These are phyloP conservation scores for Chloropsis cyanopogon DNA, from an alignment of 2,113 vertebrate genomes.

Conservation along the genomic window DNA sequence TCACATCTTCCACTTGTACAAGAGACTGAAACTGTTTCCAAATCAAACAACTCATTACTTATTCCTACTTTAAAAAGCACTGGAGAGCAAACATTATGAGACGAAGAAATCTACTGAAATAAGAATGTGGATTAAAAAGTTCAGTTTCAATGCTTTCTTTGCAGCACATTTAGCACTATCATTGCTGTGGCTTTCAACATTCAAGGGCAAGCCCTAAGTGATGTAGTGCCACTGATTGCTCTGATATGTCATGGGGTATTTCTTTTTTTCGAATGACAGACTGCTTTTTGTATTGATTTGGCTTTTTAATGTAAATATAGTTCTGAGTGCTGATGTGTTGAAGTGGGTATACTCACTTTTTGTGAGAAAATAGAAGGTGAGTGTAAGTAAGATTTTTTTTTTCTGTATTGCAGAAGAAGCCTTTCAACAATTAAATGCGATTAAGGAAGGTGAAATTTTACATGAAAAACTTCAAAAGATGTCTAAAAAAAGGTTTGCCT, in stretches of 20 bases:
- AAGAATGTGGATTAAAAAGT: not conserved
- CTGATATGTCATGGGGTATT: not conserved
- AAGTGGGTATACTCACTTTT: not conserved
- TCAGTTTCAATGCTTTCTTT: not conserved
- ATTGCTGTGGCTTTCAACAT: accelerated
- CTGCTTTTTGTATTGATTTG: not conserved
- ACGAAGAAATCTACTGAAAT: not conserved
- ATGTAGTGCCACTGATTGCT: not conserved
- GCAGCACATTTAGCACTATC: not conserved
- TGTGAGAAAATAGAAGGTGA: not conserved
- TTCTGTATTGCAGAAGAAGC: not conserved
- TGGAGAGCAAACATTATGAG: not conserved
- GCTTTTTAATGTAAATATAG: not conserved
- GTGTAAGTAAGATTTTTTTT: not conserved
- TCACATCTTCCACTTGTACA: not conserved
- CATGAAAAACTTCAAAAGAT: not conserved
- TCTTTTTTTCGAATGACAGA: not conserved
- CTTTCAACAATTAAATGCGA: not conserved
- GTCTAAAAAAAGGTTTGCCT: not conserved
- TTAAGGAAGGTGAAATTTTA: not conserved
- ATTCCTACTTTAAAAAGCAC: not conserved
- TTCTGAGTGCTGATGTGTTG: not conserved
- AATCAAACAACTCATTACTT: not conserved
- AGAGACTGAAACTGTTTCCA: not conserved
- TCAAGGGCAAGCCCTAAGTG: not conserved